Conservation (phyloP, 2,797 vertebrate genomes). For the Vireo griseus region DNA sequence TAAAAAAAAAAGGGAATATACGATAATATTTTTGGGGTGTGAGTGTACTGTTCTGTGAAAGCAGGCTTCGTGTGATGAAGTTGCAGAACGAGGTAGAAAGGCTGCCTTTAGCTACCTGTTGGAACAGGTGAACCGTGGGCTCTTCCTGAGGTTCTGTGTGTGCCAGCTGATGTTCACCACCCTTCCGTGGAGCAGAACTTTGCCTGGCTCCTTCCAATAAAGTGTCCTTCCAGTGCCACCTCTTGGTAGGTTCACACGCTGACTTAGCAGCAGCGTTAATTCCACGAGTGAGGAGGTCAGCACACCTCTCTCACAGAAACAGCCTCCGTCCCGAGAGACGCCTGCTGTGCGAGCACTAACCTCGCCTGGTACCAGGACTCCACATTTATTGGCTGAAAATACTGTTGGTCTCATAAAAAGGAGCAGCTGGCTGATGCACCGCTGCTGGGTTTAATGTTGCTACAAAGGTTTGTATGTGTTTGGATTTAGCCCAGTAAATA, state of each 20-base stretch:
- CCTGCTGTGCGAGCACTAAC: background rate
- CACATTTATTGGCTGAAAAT: background rate
- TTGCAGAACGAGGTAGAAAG: background rate
- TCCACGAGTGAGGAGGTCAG: background rate
- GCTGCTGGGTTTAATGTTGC: background rate
- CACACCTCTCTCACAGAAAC: background rate
- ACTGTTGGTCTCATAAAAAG: background rate
- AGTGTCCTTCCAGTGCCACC: constrained; percentile 50
- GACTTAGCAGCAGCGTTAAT: background rate
- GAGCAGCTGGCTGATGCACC: background rate
- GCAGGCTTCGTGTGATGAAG: background rate
- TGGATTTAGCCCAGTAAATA: background rate
- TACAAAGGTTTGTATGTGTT: background rate
- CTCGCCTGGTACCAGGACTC: background rate
- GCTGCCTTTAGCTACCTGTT: background rate
- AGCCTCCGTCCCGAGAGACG: background rate
- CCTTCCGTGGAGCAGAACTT: background rate
- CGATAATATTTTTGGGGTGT: rapidly evolving
- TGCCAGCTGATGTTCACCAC: background rate
- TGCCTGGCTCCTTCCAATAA: background rate
- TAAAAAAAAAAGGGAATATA: background rate
- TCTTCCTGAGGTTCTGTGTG: background rate
- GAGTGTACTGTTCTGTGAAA: rapidly evolving
- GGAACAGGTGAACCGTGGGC: background rate
- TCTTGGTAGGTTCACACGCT: background rate